A percentile compares a stretch with the other conserved stretches of the same genome.
These are phyloP conservation scores for Lutjanus erythropterus DNA, from an alignment of 2,113 vertebrate genomes.

Conservation along the genomic window DNA sequence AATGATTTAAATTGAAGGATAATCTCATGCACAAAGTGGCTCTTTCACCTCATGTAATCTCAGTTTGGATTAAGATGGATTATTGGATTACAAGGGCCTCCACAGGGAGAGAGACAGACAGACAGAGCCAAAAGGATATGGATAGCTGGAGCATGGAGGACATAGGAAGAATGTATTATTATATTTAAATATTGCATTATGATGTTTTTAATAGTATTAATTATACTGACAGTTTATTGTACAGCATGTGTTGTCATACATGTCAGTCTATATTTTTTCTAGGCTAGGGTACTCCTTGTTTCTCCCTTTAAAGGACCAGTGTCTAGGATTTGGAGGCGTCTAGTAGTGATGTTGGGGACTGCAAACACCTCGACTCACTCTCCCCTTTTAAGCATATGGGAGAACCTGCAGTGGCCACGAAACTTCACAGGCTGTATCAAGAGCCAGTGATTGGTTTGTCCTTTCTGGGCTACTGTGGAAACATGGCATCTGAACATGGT, in stretches of 20 bases:
- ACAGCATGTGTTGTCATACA: background rate
- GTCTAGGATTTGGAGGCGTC: too few relatives aligned
- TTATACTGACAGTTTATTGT: background rate
- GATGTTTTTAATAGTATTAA: background rate
- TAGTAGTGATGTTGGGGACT: too few relatives aligned
- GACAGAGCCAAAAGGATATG: conserved; percentile 27
- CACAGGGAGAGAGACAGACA: conserved; percentile 10
- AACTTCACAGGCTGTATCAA: too few relatives aligned
- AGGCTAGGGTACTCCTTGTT: background rate
- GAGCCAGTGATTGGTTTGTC: too few relatives aligned
- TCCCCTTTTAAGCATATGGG: too few relatives aligned
- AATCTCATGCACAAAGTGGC: conserved; percentile 79
- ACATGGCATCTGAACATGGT: too few relatives aligned
- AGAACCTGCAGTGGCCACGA: too few relatives aligned
- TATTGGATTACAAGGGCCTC: conserved; percentile 75
- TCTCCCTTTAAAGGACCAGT: background rate
- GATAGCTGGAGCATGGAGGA: conserved; percentile 2
- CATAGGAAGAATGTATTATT: background rate
- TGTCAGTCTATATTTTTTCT: background rate
- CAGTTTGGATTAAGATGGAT: conserved; percentile 77
- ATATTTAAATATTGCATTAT: background rate
- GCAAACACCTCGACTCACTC: too few relatives aligned
- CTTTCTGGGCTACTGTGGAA: too few relatives aligned
- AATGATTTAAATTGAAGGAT: conserved; percentile 64
- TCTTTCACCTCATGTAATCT: conserved; percentile 78